These are phyloP conservation scores for Hestina assimilis DNA, from an alignment of 1,140 invertebrate species.

Conservation along the genomic window DNA sequence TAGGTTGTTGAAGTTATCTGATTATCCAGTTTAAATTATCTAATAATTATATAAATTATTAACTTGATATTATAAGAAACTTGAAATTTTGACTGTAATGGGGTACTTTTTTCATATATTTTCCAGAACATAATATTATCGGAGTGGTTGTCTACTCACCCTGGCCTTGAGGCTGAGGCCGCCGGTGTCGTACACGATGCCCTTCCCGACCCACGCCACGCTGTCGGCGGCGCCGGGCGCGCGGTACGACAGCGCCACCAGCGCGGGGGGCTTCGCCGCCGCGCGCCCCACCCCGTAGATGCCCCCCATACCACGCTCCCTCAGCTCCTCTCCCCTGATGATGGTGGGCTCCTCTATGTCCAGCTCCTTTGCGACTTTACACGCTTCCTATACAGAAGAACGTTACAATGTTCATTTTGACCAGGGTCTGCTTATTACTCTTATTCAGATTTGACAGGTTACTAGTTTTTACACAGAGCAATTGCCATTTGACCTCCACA, in stretches of 20 bases:
- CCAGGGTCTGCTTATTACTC: too few species aligned
- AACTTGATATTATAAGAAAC: too few species aligned
- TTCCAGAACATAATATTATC: too few species aligned
- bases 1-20: too few species aligned
- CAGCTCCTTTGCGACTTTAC: constrained; percentile 81
- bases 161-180: constrained; percentile 94
- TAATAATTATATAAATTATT: too few species aligned
- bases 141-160: too few species aligned
- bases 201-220: constrained; percentile 95
- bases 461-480: too few species aligned
- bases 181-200: constrained; percentile 96
- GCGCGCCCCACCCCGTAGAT: constrained; percentile 90
- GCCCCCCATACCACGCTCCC: constrained; percentile 87
- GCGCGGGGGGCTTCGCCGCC: constrained; percentile 86
- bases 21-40: too few species aligned
- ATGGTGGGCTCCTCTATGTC: constrained; percentile 82
- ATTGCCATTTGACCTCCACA: too few species aligned
- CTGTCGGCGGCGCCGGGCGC: constrained; percentile 82
- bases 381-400: constrained; percentile 81
- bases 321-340: constrained; percentile 88
- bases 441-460: too few species aligned
- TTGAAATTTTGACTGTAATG: too few species aligned
- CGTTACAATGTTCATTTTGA: not conserved
- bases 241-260: constrained; percentile 87
- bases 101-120: too few species aligned